These are phyloP conservation scores for Epistrophe grossulariae DNA, from an alignment of 2,888 invertebrate genomes.

Conservation along the genomic window DNA sequence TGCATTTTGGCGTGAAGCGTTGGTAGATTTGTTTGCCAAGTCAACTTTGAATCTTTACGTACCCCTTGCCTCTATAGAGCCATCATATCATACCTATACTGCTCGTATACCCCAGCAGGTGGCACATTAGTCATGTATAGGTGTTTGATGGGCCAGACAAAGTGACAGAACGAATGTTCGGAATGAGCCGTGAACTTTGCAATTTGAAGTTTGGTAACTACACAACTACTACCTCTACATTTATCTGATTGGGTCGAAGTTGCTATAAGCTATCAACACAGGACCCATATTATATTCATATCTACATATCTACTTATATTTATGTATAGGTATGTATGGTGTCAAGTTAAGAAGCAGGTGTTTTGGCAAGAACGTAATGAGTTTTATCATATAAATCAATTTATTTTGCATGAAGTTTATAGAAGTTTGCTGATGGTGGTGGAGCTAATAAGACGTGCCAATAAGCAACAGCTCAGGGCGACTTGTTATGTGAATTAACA, in stretches of 20 bases:
- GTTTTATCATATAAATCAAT: constrained; percentile 69
- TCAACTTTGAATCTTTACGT: background rate
- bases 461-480: constrained; percentile 48
- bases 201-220: constrained; percentile 40
- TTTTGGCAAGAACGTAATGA: constrained; percentile 56
- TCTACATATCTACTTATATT: too few species aligned
- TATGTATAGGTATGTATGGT: background rate
- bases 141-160: constrained; percentile 41
- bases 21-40: constrained; percentile 45
- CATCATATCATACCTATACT: background rate
- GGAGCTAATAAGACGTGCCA: constrained; percentile 53
- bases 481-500: constrained; percentile 51
- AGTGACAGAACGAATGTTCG: constrained; percentile 49
- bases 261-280: constrained; percentile 10
- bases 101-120: constrained; percentile 51
- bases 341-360: constrained; percentile 48
- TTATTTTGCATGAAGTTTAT: constrained; percentile 42
- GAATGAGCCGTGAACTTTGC: constrained; percentile 72
- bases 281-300: background rate
- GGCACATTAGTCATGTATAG: constrained; percentile 63
- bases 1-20: constrained; percentile 57
- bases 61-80: background rate
- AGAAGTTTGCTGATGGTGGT: constrained; percentile 5
- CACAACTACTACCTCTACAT: background rate
- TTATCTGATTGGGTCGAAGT: constrained; percentile 63